Evolutionary conservation across 1,140 invertebrate genomes (phyloP), one percentile per base, ranked within the genome.

Genomic region (Carposina sasakii): DNA sequence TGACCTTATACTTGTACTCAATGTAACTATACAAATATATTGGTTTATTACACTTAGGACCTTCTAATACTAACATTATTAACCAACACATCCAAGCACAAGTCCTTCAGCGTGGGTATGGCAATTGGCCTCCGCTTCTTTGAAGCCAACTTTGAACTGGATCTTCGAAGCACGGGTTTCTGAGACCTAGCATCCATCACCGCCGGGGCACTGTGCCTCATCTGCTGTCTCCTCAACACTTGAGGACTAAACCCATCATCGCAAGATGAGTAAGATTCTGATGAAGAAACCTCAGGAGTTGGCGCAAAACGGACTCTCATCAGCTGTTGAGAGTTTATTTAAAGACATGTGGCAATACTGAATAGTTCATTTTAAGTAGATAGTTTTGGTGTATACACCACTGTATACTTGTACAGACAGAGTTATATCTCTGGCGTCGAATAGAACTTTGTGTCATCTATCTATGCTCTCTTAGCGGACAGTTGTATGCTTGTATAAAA

Each of bases 231-330:
- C 2, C 39, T 30, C 8, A 34, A 23, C 3, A 48, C 36, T 6
- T 30, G 44, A 26, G 13, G 50, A 45, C 4, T 17, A n/a, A n/a
- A n/a, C n/a, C n/a, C n/a, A n/a, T n/a, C n/a, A n/a, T 55, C 36
- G 47, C 52, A 39, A 26, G 47, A 56, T n/a, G 44, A 48, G 17
- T 22, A 39, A 39, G 17, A 39, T 16, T 13, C 19, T 2, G 33
- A 36, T 10, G n/a, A 16, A 36, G n/a, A 36, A 30, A 5, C 1
- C 12, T 4, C n/a, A 1, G 74, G 74, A 4, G 74, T 73, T 22
- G 69, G 72, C 3, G 74, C 77, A 39, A 81, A 81, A 15, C 60
- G 72, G 4, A 81, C 77, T 22, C 73, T 69, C 75, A 78, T 78
- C 50, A 43, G 63, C 16, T 42, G 48, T 53, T 46, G 43, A n/a